These are phyloP conservation scores for Clunio marinus DNA, from an alignment of 2,888 invertebrate genomes.

Conservation along the genomic window DNA sequence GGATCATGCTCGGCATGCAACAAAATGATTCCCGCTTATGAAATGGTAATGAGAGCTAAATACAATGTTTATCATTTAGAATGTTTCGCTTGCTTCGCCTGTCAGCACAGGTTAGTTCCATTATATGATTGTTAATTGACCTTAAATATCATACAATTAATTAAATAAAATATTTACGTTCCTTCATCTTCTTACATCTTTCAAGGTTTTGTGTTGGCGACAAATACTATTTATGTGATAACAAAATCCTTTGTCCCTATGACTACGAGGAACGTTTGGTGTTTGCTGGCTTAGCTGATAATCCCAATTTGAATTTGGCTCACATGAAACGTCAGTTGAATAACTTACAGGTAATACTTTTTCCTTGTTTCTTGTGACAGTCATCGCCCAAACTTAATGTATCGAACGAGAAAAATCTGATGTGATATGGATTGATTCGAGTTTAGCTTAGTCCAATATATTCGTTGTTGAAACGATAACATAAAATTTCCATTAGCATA, in stretches of 20 bases:
- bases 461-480: conserved; percentile 13
- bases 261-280: conserved; percentile 89
- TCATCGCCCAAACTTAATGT: neutral
- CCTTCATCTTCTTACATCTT: conserved; percentile 41
- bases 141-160: conserved; percentile 30
- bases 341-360: conserved; percentile 56
- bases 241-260: conserved; percentile 90
- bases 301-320: conserved; percentile 72
- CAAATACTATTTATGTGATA: conserved; percentile 87
- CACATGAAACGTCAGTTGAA: conserved; percentile 82
- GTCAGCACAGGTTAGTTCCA: conserved; percentile 75
- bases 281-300: conserved; percentile 83
- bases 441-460: conserved; percentile 31
- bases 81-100: conserved; percentile 92
- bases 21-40: conserved; percentile 90
- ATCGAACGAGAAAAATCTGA: conserved; percentile 24
- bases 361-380: conserved; percentile 9
- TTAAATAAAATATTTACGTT: neutral
- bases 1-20: conserved; percentile 89
- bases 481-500: conserved; percentile 38
- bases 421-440: conserved; percentile 23
- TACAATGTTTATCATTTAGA: conserved; percentile 90
- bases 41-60: conserved; percentile 92
- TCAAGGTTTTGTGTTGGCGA: conserved; percentile 91
- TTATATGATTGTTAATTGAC: neutral